phyloP scores from a whole-genome alignment of 2,888 invertebrate genomes.

The Nemotelus pantherinus region DNA sequence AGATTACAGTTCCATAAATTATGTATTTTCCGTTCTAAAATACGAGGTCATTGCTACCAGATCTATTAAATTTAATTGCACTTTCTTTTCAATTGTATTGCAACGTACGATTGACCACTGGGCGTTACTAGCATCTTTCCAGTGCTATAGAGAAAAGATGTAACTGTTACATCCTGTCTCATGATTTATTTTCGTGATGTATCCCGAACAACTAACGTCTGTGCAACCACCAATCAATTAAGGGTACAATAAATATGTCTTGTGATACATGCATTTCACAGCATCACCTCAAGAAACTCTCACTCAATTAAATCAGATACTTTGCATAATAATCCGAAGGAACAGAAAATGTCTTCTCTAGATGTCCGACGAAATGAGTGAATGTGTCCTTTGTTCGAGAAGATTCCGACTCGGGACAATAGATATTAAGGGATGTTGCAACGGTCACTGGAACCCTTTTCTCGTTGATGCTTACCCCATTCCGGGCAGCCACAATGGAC shows the following conservation, averaged over 20 bases:
- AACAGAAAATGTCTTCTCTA: neutral
- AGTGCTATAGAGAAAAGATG: slow-evolving; percentile 6
- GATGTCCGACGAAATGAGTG: slow-evolving; percentile 13
- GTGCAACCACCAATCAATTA: slow-evolving; percentile 38
- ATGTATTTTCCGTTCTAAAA: too few species aligned
- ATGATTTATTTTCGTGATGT: neutral
- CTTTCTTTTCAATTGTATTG: neutral
- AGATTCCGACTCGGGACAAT: slow-evolving; percentile 37
- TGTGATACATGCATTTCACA: neutral
- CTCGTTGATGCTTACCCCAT: slow-evolving; percentile 31
- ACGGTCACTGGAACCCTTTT: slow-evolving; percentile 43
- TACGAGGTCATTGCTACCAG: neutral
- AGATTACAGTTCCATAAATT: too few species aligned
- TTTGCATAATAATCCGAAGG: slow-evolving; percentile 27
- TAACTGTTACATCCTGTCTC: slow-evolving; percentile 33
- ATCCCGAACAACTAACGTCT: neutral
- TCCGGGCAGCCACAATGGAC: slow-evolving; percentile 30
- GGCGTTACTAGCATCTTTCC: slow-evolving; percentile 21
- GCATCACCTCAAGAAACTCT: slow-evolving; percentile 3
- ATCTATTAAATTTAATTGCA: slow-evolving; percentile 33
- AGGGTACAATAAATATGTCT: slow-evolving; percentile 26
- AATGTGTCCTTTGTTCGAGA: neutral
- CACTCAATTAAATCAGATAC: slow-evolving; percentile 22
- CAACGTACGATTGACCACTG: slow-evolving; percentile 13
- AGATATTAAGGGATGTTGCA: slow-evolving; percentile 38